Evolutionary conservation across 2,797 vertebrate genomes (phyloP).

Genomic region (Coracias cyanogaster): DNA sequence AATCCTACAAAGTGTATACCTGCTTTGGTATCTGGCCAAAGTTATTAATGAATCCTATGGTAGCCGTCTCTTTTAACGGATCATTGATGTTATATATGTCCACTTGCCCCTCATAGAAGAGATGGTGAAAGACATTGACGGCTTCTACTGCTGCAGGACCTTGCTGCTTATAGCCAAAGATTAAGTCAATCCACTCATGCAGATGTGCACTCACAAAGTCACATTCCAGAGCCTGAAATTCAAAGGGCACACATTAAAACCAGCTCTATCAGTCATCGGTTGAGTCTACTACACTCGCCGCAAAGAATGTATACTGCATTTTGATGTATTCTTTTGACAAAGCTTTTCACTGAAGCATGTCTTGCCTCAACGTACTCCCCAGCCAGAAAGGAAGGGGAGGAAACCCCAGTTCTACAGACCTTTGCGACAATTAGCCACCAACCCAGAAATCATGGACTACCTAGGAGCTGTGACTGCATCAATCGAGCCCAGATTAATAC

Average conservation of each 20-base stretch:
- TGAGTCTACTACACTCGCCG: neutral
- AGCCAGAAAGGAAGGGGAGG: neutral
- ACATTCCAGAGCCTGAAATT: constrained; percentile 92
- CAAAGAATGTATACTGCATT: neutral
- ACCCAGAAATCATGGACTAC: neutral
- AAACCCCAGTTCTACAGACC: neutral
- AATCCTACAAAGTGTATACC: constrained; percentile 69
- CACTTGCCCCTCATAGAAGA: constrained; percentile 98
- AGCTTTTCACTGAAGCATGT: neutral
- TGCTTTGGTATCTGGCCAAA: constrained; percentile 99
- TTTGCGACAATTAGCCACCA: neutral
- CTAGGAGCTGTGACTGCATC: neutral
- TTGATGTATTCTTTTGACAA: neutral
- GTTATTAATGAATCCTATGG: constrained; percentile 99
- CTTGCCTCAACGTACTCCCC: neutral
- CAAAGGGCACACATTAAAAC: constrained; percentile 14
- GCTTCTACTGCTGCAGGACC: constrained; percentile 95
- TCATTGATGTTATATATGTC: constrained; percentile 99
- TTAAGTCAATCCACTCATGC: constrained; percentile 98
- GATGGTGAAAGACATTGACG: constrained; percentile 98
- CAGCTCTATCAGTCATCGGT: fast-evolving
- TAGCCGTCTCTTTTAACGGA: constrained; percentile 97
- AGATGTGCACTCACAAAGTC: constrained; percentile 97
- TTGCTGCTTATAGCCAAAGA: constrained; percentile 98
- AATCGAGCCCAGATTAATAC: neutral